phyloP scores from a whole-genome alignment of 2,113 vertebrate genomes.

The Oreotrochilus melanogaster region DNA sequence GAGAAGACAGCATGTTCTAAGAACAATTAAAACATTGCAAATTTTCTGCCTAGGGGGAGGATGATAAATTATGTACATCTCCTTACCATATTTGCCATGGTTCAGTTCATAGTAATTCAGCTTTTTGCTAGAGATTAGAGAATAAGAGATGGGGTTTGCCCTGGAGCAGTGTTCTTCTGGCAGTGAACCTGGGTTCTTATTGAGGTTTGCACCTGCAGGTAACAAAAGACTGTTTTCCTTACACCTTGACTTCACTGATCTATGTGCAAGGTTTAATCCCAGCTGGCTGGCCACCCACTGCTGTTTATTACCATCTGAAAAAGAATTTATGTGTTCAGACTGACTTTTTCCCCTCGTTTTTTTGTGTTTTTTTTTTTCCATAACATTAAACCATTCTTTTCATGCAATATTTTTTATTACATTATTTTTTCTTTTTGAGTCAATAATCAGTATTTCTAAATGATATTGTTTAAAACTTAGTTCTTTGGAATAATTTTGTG shows the following conservation, averaged over 20 bases:
- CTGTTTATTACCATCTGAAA: not conserved
- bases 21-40: not conserved
- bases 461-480: not conserved
- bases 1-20: not conserved
- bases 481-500: not conserved
- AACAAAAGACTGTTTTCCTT: not conserved
- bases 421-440: not conserved
- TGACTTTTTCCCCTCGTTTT: not conserved
- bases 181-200: not conserved
- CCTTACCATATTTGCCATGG: not conserved
- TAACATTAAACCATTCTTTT: not conserved
- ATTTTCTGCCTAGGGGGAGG: not conserved
- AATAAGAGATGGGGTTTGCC: not conserved
- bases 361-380: not conserved
- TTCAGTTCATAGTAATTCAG: not conserved
- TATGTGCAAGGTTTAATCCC: not conserved
- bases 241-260: not conserved
- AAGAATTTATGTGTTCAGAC: not conserved
- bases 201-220: not conserved
- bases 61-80: not conserved
- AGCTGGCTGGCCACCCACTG: not conserved
- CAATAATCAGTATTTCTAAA: not conserved
- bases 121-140: not conserved
- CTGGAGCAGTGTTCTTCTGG: not conserved
- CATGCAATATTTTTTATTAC: not conserved